A percentile compares a stretch with the other conserved stretches of the same genome.
These are phyloP conservation scores for Malaclemys terrapin DNA, from an alignment of 2,113 vertebrate species.

Conservation along the genomic window DNA sequence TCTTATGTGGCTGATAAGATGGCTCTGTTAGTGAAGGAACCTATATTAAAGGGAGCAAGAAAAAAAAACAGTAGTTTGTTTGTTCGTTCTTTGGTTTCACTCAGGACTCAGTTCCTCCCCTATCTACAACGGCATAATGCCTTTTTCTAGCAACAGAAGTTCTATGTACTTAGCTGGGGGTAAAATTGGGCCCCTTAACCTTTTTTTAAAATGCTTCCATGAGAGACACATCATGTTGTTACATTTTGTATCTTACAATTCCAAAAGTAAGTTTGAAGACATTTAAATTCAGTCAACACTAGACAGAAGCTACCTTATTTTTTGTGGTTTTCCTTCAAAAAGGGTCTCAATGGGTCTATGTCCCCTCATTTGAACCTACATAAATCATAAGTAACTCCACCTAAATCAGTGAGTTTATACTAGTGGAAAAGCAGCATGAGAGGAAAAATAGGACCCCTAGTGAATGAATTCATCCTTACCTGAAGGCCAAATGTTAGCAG, in stretches of 20 bases:
- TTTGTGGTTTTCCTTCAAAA: too few species aligned
- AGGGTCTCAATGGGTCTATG: too few species aligned
- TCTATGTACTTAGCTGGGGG: background rate
- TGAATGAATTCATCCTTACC: background rate
- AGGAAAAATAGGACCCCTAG: background rate
- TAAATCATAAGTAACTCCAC: background rate
- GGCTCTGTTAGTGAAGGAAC: background rate
- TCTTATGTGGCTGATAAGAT: too few species aligned
- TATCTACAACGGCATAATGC: background rate
- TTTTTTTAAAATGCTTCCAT: background rate
- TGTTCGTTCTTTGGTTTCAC: background rate
- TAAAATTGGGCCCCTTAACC: background rate
- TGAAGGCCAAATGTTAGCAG: background rate
- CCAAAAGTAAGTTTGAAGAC: background rate
- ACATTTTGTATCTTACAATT: background rate
- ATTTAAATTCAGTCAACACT: background rate
- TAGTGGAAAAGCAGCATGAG: too few species aligned
- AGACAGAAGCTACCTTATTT: background rate
- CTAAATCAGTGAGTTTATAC: background rate
- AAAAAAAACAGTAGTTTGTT: background rate
- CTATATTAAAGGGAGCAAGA: background rate
- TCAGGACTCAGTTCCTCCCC: background rate
- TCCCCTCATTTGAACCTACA: background rate
- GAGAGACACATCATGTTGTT: too few species aligned
- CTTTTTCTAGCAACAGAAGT: background rate